These are phyloP conservation scores for Amiota communis DNA, from an alignment of 2,888 invertebrate species.

Conservation along the genomic window DNA sequence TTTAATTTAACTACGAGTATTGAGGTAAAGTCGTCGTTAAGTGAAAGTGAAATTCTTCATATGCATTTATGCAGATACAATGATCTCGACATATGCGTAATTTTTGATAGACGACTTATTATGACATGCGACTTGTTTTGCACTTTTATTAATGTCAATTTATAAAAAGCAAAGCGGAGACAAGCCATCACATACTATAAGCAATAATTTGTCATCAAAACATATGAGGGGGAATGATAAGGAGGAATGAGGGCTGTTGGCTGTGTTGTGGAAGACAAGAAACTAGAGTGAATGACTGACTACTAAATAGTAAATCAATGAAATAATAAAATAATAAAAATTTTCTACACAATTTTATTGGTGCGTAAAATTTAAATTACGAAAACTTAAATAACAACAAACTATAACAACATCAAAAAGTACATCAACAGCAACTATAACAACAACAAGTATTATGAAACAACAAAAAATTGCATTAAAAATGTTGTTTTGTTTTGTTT, in stretches of 20 bases:
- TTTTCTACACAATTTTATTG: slow-evolving; percentile 49
- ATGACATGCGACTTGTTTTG: not conserved
- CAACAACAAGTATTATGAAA: not conserved
- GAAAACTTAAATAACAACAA: slow-evolving; percentile 36
- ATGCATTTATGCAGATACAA: not conserved
- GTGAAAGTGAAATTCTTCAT: slow-evolving; percentile 7
- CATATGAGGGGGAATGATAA: not conserved
- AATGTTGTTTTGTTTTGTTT: not conserved
- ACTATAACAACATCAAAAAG: slow-evolving; percentile 5
- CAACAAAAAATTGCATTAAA: slow-evolving; percentile 7
- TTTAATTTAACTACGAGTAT: too few relatives aligned
- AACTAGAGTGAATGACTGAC: not conserved
- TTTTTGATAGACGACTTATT: not conserved
- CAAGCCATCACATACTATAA: not conserved
- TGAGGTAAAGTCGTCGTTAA: not conserved
- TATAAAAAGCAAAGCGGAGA: not conserved
- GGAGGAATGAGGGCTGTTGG: too few relatives aligned
- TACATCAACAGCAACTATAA: not conserved
- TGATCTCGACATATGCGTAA: not conserved
- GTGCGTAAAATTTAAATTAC: slow-evolving; percentile 31
- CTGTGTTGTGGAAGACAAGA: too few relatives aligned
- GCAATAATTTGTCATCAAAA: slow-evolving; percentile 22
- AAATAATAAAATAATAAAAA: slow-evolving; percentile 28
- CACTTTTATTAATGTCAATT: not conserved
- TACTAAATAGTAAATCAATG: not conserved